phyloP scores from a whole-genome alignment of 1,140 invertebrate genomes.

The Limonius californicus region DNA sequence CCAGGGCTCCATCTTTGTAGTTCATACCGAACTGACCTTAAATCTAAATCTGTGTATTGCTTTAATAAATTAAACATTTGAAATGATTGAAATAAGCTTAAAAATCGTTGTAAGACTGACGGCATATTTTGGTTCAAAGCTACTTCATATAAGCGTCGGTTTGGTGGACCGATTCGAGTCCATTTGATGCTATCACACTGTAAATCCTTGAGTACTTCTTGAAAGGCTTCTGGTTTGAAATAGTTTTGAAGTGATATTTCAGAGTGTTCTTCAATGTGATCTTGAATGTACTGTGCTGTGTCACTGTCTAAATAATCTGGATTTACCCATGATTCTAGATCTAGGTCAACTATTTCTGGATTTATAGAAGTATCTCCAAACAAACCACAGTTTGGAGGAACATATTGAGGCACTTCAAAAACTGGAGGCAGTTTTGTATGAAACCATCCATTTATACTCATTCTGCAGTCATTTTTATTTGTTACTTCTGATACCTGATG shows the following conservation, averaged over 20 bases:
- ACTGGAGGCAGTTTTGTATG: slow-evolving; percentile 49
- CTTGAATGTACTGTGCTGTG: slow-evolving; percentile 51
- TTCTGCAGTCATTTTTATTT: slow-evolving; percentile 57
- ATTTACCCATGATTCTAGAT: slow-evolving; percentile 50
- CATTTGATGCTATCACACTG: slow-evolving; percentile 48
- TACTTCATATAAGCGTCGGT: slow-evolving; percentile 57
- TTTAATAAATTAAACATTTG: slow-evolving; percentile 57
- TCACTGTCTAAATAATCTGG: slow-evolving; percentile 50
- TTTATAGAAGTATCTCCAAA: slow-evolving; percentile 30
- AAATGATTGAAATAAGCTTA: slow-evolving; percentile 52
- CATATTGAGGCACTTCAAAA: slow-evolving; percentile 39
- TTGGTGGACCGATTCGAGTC: slow-evolving; percentile 57
- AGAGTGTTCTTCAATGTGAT: slow-evolving; percentile 55
- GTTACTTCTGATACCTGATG: slow-evolving; percentile 63
- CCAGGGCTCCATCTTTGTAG: slow-evolving; percentile 65
- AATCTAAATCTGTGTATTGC: slow-evolving; percentile 62
- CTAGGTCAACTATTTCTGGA: slow-evolving; percentile 33
- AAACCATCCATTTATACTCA: slow-evolving; percentile 75
- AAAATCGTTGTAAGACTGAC: slow-evolving; percentile 47
- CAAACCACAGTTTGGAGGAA: slow-evolving; percentile 31
- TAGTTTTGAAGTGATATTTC: slow-evolving; percentile 56
- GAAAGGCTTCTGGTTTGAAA: slow-evolving; percentile 50
- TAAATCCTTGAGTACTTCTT: slow-evolving; percentile 49
- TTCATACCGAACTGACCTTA: slow-evolving; percentile 54
- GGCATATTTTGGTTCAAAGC: slow-evolving; percentile 51